These are phyloP conservation scores for Condylura cristata DNA, from an alignment of 2,113 vertebrate genomes.

Conservation along the genomic window DNA sequence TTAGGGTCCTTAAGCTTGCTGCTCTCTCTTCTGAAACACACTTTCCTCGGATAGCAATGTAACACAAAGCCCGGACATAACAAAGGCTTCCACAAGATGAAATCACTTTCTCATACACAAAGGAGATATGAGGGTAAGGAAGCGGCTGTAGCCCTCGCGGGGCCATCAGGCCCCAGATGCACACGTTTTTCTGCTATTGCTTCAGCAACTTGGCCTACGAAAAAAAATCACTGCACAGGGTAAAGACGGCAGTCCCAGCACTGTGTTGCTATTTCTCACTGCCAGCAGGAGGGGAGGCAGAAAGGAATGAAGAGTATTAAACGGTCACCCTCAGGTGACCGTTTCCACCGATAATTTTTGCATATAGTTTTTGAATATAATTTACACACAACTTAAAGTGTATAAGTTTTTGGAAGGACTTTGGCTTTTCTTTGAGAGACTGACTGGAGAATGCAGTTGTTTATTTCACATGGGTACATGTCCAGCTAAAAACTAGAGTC, in stretches of 20 bases:
- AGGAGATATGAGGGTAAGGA: conserved; percentile 1
- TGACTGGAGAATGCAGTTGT: conserved; percentile 40
- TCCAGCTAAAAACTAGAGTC: conserved; percentile 28
- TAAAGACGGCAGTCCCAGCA: neutral
- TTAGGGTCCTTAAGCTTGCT: neutral
- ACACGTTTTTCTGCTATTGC: neutral
- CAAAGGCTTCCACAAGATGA: neutral
- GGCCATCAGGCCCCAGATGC: neutral
- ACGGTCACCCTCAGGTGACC: neutral
- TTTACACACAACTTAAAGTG: conserved; percentile 27
- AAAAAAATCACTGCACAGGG: neutral
- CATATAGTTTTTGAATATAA: conserved; percentile 13
- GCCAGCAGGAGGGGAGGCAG: neutral
- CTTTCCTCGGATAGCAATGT: neutral
- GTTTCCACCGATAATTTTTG: conserved; percentile 49
- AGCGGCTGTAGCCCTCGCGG: neutral
- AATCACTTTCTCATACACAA: neutral
- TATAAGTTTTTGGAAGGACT: conserved; percentile 37
- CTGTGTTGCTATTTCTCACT: neutral
- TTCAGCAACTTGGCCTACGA: neutral
- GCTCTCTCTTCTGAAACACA: conserved; percentile 20
- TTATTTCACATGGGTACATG: conserved; percentile 49
- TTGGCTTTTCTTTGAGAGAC: conserved; percentile 38
- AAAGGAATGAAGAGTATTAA: neutral
- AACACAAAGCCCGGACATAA: neutral